A percentile compares a stretch with the other conserved stretches of the same genome.
phyloP scores from a whole-genome alignment of 2,113 vertebrate genomes.

The Jaculus jaculus region DNA sequence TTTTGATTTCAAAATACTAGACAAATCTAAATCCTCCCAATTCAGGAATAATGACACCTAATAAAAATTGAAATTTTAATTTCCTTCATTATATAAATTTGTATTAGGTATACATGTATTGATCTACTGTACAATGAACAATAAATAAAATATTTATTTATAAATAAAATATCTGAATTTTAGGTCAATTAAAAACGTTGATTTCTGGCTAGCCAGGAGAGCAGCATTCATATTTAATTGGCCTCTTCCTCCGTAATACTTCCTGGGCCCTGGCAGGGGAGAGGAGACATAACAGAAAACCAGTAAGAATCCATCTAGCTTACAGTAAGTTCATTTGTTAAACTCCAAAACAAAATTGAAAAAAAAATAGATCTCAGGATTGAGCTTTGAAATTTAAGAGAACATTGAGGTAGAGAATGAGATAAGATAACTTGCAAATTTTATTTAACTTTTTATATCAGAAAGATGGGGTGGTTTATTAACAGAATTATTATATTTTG shows the following conservation, averaged over 20 bases:
- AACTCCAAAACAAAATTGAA: no score
- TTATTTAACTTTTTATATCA: neutral
- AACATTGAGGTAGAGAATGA: neutral
- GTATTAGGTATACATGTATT: neutral
- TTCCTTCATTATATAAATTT: neutral
- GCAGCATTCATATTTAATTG: no score
- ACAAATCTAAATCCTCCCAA: neutral
- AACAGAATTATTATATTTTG: slow-evolving; percentile 1
- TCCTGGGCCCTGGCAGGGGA: no score
- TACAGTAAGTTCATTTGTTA: no score
- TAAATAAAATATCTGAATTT: neutral
- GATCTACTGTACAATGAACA: neutral
- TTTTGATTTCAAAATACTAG: neutral
- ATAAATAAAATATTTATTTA: no score
- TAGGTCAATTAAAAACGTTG: neutral
- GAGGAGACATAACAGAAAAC: neutral
- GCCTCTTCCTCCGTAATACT: no score
- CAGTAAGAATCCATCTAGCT: neutral
- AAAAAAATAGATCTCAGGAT: neutral
- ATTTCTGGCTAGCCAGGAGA: no score
- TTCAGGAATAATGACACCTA: neutral
- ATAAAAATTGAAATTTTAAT: neutral
- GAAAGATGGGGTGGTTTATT: neutral
- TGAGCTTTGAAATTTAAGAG: neutral
- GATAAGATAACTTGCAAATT: neutral